A percentile compares a stretch with the other conserved stretches of the same genome.
Evolutionary conservation across 1,140 invertebrate genomes (phyloP).

Genomic region (Caenorhabditis briggsae): DNA sequence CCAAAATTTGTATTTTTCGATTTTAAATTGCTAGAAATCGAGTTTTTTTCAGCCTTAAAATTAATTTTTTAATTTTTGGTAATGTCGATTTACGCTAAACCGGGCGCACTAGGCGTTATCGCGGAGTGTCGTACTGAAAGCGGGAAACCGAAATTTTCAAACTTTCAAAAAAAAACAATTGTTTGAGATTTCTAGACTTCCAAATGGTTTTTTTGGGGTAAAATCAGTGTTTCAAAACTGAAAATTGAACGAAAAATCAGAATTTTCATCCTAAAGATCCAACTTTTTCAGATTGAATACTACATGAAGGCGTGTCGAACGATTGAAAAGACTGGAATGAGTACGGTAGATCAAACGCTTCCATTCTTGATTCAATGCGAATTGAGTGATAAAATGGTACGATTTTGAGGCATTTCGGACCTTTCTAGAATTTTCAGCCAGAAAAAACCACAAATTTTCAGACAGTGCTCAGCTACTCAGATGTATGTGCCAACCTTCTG

Average conservation of each 20-base stretch:
- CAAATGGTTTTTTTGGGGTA: too few species aligned
- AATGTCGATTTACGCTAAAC: too few species aligned
- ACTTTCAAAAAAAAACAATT: too few species aligned
- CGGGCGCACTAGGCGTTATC: too few species aligned
- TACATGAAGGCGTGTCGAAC: slow-evolving; percentile 48
- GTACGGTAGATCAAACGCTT: slow-evolving; percentile 4
- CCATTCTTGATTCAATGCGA: slow-evolving; percentile 42
- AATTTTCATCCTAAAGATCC: not conserved
- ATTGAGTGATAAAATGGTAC: slow-evolving; percentile 21
- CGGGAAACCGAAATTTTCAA: not conserved
- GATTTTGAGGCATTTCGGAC: too few species aligned
- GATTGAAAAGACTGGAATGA: slow-evolving; percentile 22
- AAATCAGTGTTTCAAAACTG: too few species aligned
- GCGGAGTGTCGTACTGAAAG: too few species aligned
- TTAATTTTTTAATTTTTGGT: not conserved
- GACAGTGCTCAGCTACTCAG: not conserved
- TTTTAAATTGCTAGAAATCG: not conserved
- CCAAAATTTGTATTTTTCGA: not conserved
- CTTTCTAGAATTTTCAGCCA: not conserved
- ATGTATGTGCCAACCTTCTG: slow-evolving; percentile 17
- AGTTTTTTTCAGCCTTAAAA: too few species aligned
- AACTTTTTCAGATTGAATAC: slow-evolving; percentile 43
- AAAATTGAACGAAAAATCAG: not conserved
- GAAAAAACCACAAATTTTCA: not conserved
- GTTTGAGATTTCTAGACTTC: not conserved